Conservation (phyloP, 35 echinoderm and acorn worm genomes). For the Lytechinus variegatus region DNA sequence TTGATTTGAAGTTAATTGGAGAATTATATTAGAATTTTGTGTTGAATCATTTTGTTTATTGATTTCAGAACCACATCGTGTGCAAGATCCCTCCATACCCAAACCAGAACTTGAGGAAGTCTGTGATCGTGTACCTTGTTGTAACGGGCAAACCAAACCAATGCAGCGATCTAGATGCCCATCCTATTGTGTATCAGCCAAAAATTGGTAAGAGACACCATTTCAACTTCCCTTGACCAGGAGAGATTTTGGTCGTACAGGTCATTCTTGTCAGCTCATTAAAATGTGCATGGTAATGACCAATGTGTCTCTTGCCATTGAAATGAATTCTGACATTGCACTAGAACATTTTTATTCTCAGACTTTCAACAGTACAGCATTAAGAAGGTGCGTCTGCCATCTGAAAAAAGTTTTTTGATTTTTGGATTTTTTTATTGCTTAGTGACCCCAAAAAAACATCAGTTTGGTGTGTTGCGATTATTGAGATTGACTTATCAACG, state of each 20-base stretch:
- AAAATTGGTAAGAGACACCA: slow-evolving; percentile 76
- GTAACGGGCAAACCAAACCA: slow-evolving; percentile 80
- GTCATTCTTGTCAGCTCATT: slow-evolving; percentile 46
- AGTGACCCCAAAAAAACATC: no score
- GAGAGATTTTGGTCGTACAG: slow-evolving; percentile 27
- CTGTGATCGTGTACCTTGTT: slow-evolving; percentile 75
- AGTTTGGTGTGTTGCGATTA: not conserved
- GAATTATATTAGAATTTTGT: no score
- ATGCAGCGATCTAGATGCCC: slow-evolving; percentile 88
- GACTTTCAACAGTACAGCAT: not conserved
- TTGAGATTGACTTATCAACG: not conserved
- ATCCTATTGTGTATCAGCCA: slow-evolving; percentile 90
- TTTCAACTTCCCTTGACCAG: slow-evolving; percentile 50
- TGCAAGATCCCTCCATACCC: slow-evolving; percentile 88
- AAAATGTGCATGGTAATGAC: slow-evolving; percentile 23
- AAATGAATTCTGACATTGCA: not conserved
- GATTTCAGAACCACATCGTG: slow-evolving; percentile 91
- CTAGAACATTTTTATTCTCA: not conserved
- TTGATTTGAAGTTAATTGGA: no score
- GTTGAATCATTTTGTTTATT: not conserved
- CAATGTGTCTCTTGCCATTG: slow-evolving; percentile 25
- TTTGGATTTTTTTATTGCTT: no score
- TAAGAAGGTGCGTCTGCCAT: not conserved
- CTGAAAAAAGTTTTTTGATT: not conserved
- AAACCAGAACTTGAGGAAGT: slow-evolving; percentile 56